Conservation (phyloP, 2,797 vertebrate genomes). For the Neopelma chrysocephalum region DNA sequence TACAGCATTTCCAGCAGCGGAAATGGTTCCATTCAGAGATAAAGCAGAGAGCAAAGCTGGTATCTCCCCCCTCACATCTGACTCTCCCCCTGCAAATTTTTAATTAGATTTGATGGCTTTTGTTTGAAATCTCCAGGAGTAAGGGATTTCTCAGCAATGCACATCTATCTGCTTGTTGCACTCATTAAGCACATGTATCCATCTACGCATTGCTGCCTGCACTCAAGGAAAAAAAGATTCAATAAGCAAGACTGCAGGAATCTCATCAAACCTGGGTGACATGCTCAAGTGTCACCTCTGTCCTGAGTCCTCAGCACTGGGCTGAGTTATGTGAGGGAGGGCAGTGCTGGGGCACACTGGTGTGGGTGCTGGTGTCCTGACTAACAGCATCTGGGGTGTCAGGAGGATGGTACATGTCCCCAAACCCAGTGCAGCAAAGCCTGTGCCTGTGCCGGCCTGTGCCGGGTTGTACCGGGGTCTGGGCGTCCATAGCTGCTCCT, state of each 20-base stretch:
- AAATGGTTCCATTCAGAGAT: conserved; percentile 69
- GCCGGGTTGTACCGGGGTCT: not conserved
- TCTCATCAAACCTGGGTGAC: not conserved
- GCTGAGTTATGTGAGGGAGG: not conserved
- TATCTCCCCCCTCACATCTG: conserved; percentile 52
- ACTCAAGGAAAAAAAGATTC: not conserved
- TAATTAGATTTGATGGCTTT: conserved; percentile 62
- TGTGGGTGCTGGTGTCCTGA: not conserved
- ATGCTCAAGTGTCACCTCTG: not conserved
- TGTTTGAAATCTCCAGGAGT: conserved; percentile 49
- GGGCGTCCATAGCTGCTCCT: not conserved
- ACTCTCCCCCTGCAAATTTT: conserved; percentile 35
- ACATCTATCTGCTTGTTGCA: conserved; percentile 2
- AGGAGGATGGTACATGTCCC: not conserved
- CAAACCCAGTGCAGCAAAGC: not conserved
- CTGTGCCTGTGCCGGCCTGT: accelerated
- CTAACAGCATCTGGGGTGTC: not conserved
- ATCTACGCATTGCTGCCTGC: accelerated
- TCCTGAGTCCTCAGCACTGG: not conserved
- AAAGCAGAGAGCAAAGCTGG: conserved; percentile 47
- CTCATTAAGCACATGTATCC: not conserved
- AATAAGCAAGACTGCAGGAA: not conserved
- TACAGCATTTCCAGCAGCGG: conserved; percentile 19
- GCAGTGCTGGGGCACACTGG: not conserved
- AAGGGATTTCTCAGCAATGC: conserved; percentile 15